phyloP scores from a whole-genome alignment of 2,888 invertebrate species.

The Elaeidobius kamerunicus region DNA sequence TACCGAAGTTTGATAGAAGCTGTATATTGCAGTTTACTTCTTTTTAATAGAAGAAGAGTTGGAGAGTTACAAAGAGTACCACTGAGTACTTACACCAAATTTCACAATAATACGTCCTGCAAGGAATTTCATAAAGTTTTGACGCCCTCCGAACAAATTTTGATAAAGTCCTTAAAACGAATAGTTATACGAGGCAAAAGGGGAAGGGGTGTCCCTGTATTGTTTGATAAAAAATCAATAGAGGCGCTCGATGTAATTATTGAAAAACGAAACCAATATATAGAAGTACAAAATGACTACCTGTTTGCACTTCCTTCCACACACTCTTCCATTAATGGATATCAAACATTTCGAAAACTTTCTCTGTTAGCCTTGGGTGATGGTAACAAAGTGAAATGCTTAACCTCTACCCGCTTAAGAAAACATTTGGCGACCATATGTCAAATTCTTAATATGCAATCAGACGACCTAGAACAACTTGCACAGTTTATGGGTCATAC shows the following conservation, averaged over 20 bases:
- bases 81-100: neutral
- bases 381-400: constrained; percentile 13
- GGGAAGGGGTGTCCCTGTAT: constrained; percentile 23
- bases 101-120: neutral
- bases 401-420: constrained; percentile 28
- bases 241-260: constrained; percentile 3
- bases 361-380: constrained; percentile 22
- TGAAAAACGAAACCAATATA: constrained; percentile 10
- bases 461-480: constrained; percentile 27
- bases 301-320: constrained; percentile 13
- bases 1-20: constrained; percentile 3
- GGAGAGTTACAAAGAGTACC: constrained; percentile 5
- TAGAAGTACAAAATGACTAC: constrained; percentile 11
- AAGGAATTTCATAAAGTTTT: constrained; percentile 4
- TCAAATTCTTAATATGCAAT: constrained; percentile 28
- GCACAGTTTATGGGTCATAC: constrained; percentile 32
- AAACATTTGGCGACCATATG: constrained; percentile 28
- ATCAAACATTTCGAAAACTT: constrained; percentile 21
- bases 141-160: constrained; percentile 6
- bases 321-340: constrained; percentile 17
- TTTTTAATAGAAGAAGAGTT: constrained; percentile 4
- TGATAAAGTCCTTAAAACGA: constrained; percentile 16
- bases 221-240: constrained; percentile 21
- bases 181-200: constrained; percentile 24
- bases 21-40: constrained; percentile 1